A percentile compares a stretch with the other conserved stretches of the same genome.
Evolutionary conservation across 1,140 invertebrate species (phyloP).

Genomic region (Maconellicoccus hirsutus): DNA sequence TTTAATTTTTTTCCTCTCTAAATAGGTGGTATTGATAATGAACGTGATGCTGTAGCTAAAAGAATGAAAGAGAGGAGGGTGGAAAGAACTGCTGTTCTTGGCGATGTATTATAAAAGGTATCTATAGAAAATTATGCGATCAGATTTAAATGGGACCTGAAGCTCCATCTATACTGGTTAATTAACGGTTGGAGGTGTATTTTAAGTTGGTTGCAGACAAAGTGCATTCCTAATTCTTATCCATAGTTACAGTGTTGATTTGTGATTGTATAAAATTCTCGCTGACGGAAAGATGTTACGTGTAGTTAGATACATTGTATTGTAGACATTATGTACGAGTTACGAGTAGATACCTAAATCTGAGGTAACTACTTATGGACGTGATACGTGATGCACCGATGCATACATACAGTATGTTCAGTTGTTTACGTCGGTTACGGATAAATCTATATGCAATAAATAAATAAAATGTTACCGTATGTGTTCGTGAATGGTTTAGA

Average conservation of each 20-base stretch:
- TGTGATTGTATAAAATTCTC: not conserved
- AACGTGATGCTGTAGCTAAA: not conserved
- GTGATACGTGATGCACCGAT: no score
- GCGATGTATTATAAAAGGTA: not conserved
- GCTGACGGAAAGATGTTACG: not conserved
- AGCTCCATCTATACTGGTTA: conserved; percentile 5
- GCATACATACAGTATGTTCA: no score
- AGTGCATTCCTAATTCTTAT: conserved; percentile 12
- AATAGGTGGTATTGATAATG: conserved; percentile 3
- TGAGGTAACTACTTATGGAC: no score
- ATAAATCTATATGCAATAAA: no score
- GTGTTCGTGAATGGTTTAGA: not conserved
- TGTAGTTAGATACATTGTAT: no score
- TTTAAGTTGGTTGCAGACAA: conserved; percentile 14
- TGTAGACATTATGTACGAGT: no score
- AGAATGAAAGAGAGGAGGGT: not conserved
- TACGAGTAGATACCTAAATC: no score
- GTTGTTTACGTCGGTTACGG: no score
- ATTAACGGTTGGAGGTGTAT: conserved; percentile 20
- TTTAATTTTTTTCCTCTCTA: not conserved
- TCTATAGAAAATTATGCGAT: conserved; percentile 12
- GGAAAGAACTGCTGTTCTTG: conserved; percentile 11
- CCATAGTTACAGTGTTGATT: not conserved
- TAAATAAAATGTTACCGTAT: no score
- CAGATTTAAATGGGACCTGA: conserved; percentile 18